Conservation (phyloP, 2,113 vertebrate genomes). For the Sminthopsis crassicaudata region DNA sequence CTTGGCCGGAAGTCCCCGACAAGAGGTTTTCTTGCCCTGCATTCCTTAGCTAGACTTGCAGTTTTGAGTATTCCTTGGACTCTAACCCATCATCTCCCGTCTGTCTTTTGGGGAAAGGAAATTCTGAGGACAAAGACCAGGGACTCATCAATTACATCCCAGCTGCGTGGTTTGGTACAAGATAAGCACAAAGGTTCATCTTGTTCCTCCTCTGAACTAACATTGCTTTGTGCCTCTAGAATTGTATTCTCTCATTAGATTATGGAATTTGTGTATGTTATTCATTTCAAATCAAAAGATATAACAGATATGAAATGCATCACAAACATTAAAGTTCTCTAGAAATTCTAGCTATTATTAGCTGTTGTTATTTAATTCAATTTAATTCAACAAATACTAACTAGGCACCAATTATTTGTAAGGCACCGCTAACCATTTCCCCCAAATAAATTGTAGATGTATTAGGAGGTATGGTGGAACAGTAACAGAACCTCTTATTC, state of each 20-base stretch:
- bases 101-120: no score
- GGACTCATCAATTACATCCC: background rate
- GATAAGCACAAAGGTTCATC: background rate
- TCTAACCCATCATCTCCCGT: no score
- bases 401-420: background rate
- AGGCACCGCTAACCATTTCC: background rate
- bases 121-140: background rate
- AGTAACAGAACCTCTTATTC: background rate
- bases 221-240: background rate
- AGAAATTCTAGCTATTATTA: background rate
- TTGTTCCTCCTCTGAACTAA: background rate
- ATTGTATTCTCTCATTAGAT: background rate
- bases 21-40: no score
- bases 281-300: background rate
- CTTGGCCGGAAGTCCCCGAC: no score
- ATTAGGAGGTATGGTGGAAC: background rate
- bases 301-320: background rate
- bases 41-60: no score
- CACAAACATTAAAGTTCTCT: background rate
- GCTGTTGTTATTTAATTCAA: no score
- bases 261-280: background rate
- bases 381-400: background rate
- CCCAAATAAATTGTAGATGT: background rate
- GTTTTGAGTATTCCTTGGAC: no score
- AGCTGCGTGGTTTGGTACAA: background rate